phyloP scores from a whole-genome alignment of 92 coral and sea anemone genomes.

The Palythoa heliodiscus region DNA sequence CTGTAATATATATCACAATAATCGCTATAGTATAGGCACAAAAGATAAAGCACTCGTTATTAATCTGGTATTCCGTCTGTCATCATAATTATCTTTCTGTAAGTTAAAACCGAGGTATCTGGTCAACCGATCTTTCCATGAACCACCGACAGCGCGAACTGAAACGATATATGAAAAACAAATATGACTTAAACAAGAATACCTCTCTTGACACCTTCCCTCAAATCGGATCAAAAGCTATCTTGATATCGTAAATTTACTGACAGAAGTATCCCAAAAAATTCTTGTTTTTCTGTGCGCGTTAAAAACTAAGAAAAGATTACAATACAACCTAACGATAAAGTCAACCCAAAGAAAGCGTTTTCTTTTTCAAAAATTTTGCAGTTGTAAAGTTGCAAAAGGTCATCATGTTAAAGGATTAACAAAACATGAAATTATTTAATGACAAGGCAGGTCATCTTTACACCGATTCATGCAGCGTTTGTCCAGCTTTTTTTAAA shows the following conservation, averaged over 20 bases:
- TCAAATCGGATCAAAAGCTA: background rate
- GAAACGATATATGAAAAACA: background rate
- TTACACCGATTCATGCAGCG: background rate
- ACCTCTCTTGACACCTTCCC: background rate
- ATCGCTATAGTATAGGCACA: background rate
- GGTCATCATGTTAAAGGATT: constrained; percentile 38
- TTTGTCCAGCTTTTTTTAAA: background rate
- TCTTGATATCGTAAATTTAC: background rate
- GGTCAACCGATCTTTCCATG: constrained; percentile 6
- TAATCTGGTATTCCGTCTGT: background rate
- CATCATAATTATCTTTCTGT: background rate
- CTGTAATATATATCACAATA: background rate
- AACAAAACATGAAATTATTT: constrained; percentile 6
- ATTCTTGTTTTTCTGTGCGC: background rate
- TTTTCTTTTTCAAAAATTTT: background rate
- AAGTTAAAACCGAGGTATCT: constrained; percentile 24
- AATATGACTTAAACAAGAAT: background rate
- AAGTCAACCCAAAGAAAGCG: background rate
- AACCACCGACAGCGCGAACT: constrained; percentile 1
- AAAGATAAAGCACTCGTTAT: background rate
- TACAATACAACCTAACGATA: background rate
- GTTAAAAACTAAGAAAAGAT: background rate
- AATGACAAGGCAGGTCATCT: constrained; percentile 8
- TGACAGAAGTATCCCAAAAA: background rate
- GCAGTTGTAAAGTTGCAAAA: constrained; percentile 15